phyloP scores from a whole-genome alignment of 2,888 invertebrate genomes.

The Athalia rosae region DNA sequence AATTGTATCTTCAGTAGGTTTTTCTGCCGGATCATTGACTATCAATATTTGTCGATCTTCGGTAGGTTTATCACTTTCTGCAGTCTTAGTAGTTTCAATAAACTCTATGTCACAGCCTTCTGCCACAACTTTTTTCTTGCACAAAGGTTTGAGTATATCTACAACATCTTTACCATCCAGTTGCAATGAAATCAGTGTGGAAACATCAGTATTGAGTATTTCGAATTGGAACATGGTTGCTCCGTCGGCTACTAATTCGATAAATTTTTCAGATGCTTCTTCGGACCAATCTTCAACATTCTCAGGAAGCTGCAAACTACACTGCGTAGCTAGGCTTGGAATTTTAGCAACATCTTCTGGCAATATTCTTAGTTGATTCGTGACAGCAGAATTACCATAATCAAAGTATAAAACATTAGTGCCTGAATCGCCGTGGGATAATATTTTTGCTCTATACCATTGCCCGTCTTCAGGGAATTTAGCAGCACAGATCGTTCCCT shows the following conservation, averaged over 20 bases:
- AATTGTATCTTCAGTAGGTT: background rate
- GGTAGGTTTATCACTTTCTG: background rate
- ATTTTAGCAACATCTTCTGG: slow-evolving; percentile 78
- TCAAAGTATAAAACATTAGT: slow-evolving; percentile 82
- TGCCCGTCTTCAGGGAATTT: slow-evolving; percentile 79
- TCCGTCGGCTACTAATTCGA: slow-evolving; percentile 81
- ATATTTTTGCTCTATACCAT: slow-evolving; percentile 82
- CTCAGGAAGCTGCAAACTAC: slow-evolving; percentile 78
- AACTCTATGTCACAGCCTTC: background rate
- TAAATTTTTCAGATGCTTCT: slow-evolving; percentile 80
- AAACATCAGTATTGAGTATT: slow-evolving; percentile 81
- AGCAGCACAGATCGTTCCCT: slow-evolving; percentile 79
- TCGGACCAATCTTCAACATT: slow-evolving; percentile 79
- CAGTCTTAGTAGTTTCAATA: background rate
- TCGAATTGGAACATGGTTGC: slow-evolving; percentile 82
- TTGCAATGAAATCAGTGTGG: slow-evolving; percentile 79
- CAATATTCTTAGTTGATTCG: slow-evolving; percentile 76
- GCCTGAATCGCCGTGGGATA: slow-evolving; percentile 75
- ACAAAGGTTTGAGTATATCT: slow-evolving; percentile 77
- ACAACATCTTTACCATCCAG: slow-evolving; percentile 80
- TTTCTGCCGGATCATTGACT: background rate
- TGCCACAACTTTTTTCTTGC: slow-evolving; percentile 54
- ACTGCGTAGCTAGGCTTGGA: slow-evolving; percentile 79
- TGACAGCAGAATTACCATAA: slow-evolving; percentile 80
- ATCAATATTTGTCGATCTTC: background rate